Base-by-base conservation (phyloP, 1,140 invertebrate species). In the Zaprionus tsacasi region DNA sequence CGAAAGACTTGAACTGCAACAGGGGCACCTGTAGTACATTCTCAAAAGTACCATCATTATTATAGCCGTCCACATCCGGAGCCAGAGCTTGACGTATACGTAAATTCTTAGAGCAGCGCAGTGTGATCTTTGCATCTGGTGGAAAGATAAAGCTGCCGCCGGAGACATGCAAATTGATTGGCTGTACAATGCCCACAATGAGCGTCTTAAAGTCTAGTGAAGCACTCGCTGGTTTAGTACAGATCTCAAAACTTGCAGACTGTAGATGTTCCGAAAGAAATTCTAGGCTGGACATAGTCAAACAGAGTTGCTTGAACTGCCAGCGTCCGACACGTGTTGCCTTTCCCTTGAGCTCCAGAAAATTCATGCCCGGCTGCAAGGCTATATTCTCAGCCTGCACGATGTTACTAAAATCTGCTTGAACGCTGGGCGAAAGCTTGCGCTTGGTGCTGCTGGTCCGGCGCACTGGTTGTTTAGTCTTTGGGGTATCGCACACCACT, bases 341-440 rank as follows among this genome's bases (percentile, higher is more conserved):
- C 82, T 94, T 93, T 71, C 94, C 95, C 36, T 93, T 94, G 13
- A 98, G 91, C 55, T 93, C 93, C 35, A 97, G 93, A 3, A 94
- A 92, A 92, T 98, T 98, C 8, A 93, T 61, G n/a, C 97, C 97
- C 0, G 97, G 97, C 73, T 94, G 93, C 40, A 94, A 50, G 15
- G 82, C 80, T 54, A 94, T 74, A 64, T 95, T 94, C 15, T 94
- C 82, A 8, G 92, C 92, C 35, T 89, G 91, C 15, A 97, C 94
- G 58, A 93, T 94, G 67, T 93, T 93, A 13, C 93, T 94, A 74
- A 96, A 97, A 92, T 97, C 96, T 59, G 93, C 93, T 69, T 94
- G 91, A 6, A 93, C 70, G 94, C 74, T 95, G 94, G 36, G 95
- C 93, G 63, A 95, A 75, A 91, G 93, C 94, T 61, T 96, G 1